Percentiles rank a stretch among this genome's conserved stretches.
phyloP scores from a whole-genome alignment of 2,113 vertebrate species.

The Epinephelus cyanopodus region DNA sequence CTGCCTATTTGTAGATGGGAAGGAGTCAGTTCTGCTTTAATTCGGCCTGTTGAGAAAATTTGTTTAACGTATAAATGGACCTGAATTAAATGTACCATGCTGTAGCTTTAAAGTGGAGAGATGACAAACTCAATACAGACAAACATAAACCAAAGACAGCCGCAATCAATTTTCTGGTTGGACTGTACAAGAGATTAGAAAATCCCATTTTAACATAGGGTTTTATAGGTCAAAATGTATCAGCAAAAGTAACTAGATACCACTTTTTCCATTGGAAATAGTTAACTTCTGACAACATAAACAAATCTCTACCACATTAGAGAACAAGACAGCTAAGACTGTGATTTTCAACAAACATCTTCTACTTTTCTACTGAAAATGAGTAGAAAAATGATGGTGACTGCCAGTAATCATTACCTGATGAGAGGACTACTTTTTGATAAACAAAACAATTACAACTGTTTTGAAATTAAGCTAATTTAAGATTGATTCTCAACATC shows the following conservation, averaged over 20 bases:
- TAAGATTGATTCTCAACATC: not conserved
- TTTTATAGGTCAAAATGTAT: conserved; percentile 3
- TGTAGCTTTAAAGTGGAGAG: not conserved
- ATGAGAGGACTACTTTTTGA: not conserved
- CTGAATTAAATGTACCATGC: conserved; percentile 4
- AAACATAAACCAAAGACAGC: conserved; percentile 6
- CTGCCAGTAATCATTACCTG: not conserved
- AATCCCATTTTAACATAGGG: not conserved
- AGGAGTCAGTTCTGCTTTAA: not conserved
- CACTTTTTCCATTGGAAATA: not conserved
- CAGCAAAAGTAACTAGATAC: not conserved
- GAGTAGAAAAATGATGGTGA: not conserved
- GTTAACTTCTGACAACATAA: conserved; percentile 7
- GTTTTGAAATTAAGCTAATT: not conserved
- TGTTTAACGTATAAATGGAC: conserved; percentile 12
- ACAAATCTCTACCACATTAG: not conserved
- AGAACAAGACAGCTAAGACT: not conserved
- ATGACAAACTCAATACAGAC: conserved; percentile 4
- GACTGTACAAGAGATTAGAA: not conserved
- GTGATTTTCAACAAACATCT: not conserved
- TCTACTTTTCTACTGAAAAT: not conserved
- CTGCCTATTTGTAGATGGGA: not conserved
- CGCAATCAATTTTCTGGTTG: not conserved
- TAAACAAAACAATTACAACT: not conserved
- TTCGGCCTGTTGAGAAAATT: not conserved